Evolutionary conservation across 2,888 invertebrate genomes (phyloP).

Genomic region (Heliconius aoede): DNA sequence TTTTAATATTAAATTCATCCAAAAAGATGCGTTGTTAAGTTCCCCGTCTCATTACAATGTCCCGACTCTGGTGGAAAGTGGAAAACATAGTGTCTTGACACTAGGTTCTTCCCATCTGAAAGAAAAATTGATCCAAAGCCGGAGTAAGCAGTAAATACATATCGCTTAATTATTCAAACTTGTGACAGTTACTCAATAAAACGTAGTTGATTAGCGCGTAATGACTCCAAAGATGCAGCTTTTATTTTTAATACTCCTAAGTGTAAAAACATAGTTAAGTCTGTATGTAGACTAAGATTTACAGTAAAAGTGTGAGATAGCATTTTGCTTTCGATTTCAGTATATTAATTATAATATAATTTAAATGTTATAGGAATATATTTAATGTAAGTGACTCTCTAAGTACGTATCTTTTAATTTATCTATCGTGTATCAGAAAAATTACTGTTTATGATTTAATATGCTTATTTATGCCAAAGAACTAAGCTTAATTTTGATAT

Average conservation of each 20-base stretch:
- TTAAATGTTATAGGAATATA: conserved; percentile 25
- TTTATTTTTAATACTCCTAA: conserved; percentile 77
- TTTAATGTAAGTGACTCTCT: conserved; percentile 14
- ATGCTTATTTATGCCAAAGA: conserved; percentile 44
- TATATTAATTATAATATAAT: conserved; percentile 19
- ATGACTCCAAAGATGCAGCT: conserved; percentile 78
- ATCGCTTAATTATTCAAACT: conserved; percentile 75
- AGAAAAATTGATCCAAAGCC: conserved; percentile 4
- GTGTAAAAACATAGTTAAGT: conserved; percentile 65
- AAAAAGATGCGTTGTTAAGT: neutral
- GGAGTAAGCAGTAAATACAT: conserved; percentile 67
- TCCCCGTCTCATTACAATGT: neutral
- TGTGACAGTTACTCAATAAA: conserved; percentile 75
- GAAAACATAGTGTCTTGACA: too few species aligned
- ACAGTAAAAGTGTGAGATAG: conserved; percentile 41
- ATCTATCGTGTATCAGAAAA: conserved; percentile 6
- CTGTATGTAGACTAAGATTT: conserved; percentile 60
- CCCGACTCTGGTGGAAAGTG: neutral
- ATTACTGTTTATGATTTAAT: conserved; percentile 26
- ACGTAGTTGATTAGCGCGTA: conserved; percentile 51
- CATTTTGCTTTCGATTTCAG: conserved; percentile 11
- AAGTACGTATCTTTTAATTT: conserved; percentile 17
- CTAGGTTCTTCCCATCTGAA: neutral
- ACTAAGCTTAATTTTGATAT: conserved; percentile 38
- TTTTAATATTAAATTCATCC: too few species aligned